Evolutionary conservation across 1,140 invertebrate genomes (phyloP).

Genomic region (Neoseiulus cucumeris): DNA sequence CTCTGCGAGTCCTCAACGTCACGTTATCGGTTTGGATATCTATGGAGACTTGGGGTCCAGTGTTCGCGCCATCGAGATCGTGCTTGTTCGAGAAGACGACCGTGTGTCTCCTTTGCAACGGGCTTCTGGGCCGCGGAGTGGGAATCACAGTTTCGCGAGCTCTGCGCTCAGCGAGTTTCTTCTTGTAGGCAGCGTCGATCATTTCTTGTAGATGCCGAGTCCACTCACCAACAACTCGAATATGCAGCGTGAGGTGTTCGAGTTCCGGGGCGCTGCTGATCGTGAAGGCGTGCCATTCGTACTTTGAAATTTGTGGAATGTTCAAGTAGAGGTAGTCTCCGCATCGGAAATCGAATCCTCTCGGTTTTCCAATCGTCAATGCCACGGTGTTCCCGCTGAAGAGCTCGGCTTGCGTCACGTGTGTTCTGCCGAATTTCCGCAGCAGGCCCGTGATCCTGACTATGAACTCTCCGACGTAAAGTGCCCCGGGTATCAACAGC

Average conservation of each 20-base stretch:
- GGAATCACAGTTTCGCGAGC: slow-evolving; percentile 62
- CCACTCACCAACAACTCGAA: slow-evolving; percentile 82
- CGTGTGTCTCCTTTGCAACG: slow-evolving; percentile 12
- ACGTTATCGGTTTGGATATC: neutral
- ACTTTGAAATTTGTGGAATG: slow-evolving; percentile 70
- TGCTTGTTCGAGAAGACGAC: neutral
- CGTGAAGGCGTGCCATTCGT: slow-evolving; percentile 94
- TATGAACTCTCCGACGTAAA: slow-evolving; percentile 58
- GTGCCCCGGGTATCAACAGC: slow-evolving; percentile 59
- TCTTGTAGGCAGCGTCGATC: slow-evolving; percentile 40
- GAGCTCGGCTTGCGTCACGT: slow-evolving; percentile 56
- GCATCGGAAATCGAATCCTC: slow-evolving; percentile 65
- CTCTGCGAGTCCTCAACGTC: neutral
- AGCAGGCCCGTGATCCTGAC: slow-evolving; percentile 35
- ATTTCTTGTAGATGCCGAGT: slow-evolving; percentile 70
- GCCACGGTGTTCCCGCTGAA: slow-evolving; percentile 33
- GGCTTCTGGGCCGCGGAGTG: slow-evolving; percentile 63
- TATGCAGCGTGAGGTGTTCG: slow-evolving; percentile 76
- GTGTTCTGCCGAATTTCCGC: slow-evolving; percentile 33
- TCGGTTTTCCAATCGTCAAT: slow-evolving; percentile 53
- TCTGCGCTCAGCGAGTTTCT: slow-evolving; percentile 30
- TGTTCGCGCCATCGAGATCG: neutral
- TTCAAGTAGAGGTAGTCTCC: slow-evolving; percentile 89
- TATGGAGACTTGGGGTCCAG: neutral
- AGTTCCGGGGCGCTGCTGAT: slow-evolving; percentile 87